Evolutionary conservation across 2,797 vertebrate species (phyloP), one percentile per base, ranked within the genome.

Genomic region (Aphelocoma californica): DNA sequence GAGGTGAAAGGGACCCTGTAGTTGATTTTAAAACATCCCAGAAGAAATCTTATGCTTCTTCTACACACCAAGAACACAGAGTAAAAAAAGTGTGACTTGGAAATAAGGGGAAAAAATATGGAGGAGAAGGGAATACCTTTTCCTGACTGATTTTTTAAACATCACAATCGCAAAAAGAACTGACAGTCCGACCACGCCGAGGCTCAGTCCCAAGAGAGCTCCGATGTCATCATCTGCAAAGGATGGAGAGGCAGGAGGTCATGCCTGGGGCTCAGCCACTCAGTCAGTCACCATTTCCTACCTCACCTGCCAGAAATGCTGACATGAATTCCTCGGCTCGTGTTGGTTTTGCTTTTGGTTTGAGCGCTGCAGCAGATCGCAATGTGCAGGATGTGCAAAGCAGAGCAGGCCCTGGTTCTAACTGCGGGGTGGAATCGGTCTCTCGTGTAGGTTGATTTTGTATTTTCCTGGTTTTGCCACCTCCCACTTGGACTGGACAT

Each of bases 61-160:
- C 16, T 34, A 45, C 32, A 36, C 18, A 18, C 40, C 12, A 16
- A 45, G 65, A 64, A 64, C 1, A 4, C 7, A 14, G 9, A 18
- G 7, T 19, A 9, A 36, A 44, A 48, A 18, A 25, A 36, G 14
- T 0, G 4, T 4, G 7, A 36, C 24, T 7, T 36, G 24, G 69
- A 65, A 61, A 64, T 7, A 3, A 64, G 61, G 38, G 4, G 1
- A 14, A 60, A 81, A 53, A 40, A 4, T 1, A 4, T 1, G 18
- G 31, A 64, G 50, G 38, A 48, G 86, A n/a, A 97, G 95, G 28
- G 2, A 9, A 42, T 98, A 98, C 98, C 98, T 95, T 86, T 88
- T 97, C 47, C 97, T 97, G 86, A 96, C 87, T 2, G 97, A 95
- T 47, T 97, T 98, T 67, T 97, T 98, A 61, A 97, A 92, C 88